Conservation (phyloP, 2,888 invertebrate species). For the Epistrophe grossulariae region DNA sequence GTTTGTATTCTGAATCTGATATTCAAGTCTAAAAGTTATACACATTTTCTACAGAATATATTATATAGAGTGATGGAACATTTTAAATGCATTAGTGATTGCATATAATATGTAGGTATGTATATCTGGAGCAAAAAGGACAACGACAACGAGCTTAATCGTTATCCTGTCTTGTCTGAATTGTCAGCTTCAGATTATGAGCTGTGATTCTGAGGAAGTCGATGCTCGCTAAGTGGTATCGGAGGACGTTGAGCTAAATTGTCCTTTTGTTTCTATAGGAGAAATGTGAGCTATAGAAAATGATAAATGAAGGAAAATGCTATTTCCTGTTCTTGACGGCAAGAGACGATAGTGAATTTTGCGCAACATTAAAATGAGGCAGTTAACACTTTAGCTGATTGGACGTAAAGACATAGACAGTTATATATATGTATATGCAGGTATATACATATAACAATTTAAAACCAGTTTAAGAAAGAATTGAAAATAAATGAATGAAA, state of each 20-base stretch:
- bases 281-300: not conserved
- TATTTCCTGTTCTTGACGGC: slow-evolving; percentile 10
- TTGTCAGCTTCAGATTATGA: slow-evolving; percentile 42
- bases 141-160: slow-evolving; percentile 41
- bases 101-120: too few species aligned
- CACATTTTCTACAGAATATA: slow-evolving; percentile 1
- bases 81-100: slow-evolving; percentile 36
- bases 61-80: slow-evolving; percentile 6
- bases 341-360: not conserved
- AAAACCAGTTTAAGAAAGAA: not conserved
- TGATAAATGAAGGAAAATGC: slow-evolving; percentile 14
- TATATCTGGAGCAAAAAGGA: slow-evolving; percentile 3
- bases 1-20: slow-evolving; percentile 40
- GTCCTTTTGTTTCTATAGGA: slow-evolving; percentile 11
- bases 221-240: slow-evolving; percentile 9
- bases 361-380: not conserved
- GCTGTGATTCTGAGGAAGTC: slow-evolving; percentile 1
- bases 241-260: slow-evolving; percentile 4
- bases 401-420: not conserved
- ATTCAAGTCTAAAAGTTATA: slow-evolving; percentile 24
- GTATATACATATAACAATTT: too few species aligned
- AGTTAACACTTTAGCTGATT: not conserved
- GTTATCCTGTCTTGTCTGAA: slow-evolving; percentile 32
- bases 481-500: not conserved
- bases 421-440: not conserved